Evolutionary conservation across 1,140 invertebrate genomes (phyloP), one percentile per base, ranked within the genome.

Genomic region (Capitella teleta): DNA sequence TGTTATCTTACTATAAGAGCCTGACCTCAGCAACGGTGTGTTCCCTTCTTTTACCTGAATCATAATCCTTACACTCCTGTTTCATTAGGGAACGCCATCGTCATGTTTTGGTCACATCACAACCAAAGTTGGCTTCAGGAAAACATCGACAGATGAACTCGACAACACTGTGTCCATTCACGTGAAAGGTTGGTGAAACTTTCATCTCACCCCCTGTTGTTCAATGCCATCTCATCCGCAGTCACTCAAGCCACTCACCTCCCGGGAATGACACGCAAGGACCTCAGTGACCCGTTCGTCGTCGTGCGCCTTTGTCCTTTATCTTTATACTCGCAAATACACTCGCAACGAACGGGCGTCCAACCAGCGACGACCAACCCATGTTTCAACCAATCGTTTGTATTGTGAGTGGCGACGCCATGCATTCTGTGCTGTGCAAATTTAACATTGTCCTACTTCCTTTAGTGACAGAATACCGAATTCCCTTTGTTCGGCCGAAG

Each of bases 341-440:
- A 81, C 28, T 81, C 86, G 53, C 85, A 89, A 67, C 82, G 80
- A 59, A 95, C 91, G 0, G 86, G 85, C 64, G 85, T 93, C 14
- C 85, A 92, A 63, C 89, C 89, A 76, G 86, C 85, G 75, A 93
- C 87, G 0, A 66, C 94, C 1, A 86, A 93, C 73, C 92, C 92
- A 0, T 78, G 89, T 28, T 96, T 92, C 74, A 88, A 95, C 62
- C 87, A 93, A 62, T 89, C 85, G 62, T 96, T 96, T 64, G 86
- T 91, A 76, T 95, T 94, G 80, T 85, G 75, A 71, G 85, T 79
- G 28, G 8, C 2, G 3, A 5, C 10, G 14, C 19, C 25, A 8
- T 16, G n/a, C 12, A 24, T 40, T 19, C 14, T 18, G 38, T 40
- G 38, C 25, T 40, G 38, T 40, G 38, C 10, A 24, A 6, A 16